Evolutionary conservation across 2,888 invertebrate genomes (phyloP), one percentile per base, ranked within the genome.

Genomic region (Hemistola chrysoprasaria): DNA sequence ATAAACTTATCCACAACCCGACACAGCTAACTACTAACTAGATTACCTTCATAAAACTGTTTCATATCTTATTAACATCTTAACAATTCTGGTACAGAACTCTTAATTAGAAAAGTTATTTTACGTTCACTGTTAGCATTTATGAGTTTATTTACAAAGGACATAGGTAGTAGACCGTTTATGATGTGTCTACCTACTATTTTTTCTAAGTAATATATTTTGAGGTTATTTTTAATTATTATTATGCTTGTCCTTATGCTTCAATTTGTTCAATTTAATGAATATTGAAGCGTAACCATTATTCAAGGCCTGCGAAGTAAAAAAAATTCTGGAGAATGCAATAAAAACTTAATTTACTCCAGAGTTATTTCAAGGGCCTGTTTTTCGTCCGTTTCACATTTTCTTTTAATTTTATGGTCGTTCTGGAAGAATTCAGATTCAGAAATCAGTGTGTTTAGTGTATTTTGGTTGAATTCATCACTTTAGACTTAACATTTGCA

Each of bases 391-490:
- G 22, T 16, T 20, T 10, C 22, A 9, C 33, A 8, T 36, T 33
- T 37, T 40, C 24, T 10, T 38, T 43, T 32, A 26, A 47, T 43
- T 38, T 37, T 25, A 9, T n/a, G 10, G 16, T 16, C 16, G 16
- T 16, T 16, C 3, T 16, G 4, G n/a, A 16, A 4, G 16, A 16
- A 3, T 16, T 16, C 2, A 16, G 4, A 4, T 3, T 16, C 4
- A 16, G 16, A 16, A 16, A 16, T 16, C 16, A 16, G 3, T 16
- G 16, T 16, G 16, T 3, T n/a, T n/a, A n/a, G n/a, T n/a, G n/a
- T n/a, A n/a, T n/a, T n/a, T n/a, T n/a, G n/a, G n/a, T n/a, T n/a
- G n/a, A n/a, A n/a, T n/a, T n/a, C n/a, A n/a, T n/a, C n/a, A n/a
- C n/a, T n/a, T n/a, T n/a, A n/a, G n/a, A n/a, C n/a, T n/a, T n/a